A percentile compares a stretch with the other conserved stretches of the same genome.
Conservation (phyloP, 1,140 invertebrate species). For the Cyclargus thomasi region DNA sequence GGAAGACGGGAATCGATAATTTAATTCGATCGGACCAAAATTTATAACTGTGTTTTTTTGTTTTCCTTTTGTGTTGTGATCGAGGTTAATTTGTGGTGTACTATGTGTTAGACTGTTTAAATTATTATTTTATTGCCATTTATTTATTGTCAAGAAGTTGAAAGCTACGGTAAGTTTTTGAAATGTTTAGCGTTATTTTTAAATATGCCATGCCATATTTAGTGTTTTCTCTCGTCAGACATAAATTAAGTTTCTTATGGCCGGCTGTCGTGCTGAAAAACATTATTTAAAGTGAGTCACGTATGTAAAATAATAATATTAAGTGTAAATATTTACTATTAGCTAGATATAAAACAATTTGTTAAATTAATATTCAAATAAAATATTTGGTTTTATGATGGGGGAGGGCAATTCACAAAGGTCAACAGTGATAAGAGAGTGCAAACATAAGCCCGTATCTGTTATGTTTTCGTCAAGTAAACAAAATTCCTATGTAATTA, state of each 20-base stretch:
- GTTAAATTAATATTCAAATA: background rate
- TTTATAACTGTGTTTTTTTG: background rate
- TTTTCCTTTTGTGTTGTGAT: slow-evolving; percentile 9
- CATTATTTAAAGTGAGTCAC: background rate
- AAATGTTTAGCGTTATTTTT: slow-evolving; percentile 3
- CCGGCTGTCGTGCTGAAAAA: background rate
- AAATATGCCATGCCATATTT: background rate
- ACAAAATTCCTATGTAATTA: background rate
- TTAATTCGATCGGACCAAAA: background rate
- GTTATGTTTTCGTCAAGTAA: background rate
- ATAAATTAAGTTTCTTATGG: background rate
- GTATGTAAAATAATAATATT: too few relatives aligned
- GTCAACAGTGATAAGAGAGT: background rate
- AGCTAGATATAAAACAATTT: background rate
- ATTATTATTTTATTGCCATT: background rate
- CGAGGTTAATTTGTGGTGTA: background rate
- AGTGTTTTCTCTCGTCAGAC: background rate
- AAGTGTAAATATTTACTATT: too few relatives aligned
- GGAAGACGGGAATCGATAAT: slow-evolving; percentile 8
- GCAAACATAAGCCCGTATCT: background rate
- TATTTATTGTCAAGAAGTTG: background rate
- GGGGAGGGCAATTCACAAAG: background rate
- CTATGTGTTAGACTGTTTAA: slow-evolving; percentile 1
- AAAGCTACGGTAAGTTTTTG: background rate
- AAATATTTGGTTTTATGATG: background rate